These are phyloP conservation scores for Cromileptes altivelis DNA, from an alignment of 2,113 vertebrate genomes.

Conservation along the genomic window DNA sequence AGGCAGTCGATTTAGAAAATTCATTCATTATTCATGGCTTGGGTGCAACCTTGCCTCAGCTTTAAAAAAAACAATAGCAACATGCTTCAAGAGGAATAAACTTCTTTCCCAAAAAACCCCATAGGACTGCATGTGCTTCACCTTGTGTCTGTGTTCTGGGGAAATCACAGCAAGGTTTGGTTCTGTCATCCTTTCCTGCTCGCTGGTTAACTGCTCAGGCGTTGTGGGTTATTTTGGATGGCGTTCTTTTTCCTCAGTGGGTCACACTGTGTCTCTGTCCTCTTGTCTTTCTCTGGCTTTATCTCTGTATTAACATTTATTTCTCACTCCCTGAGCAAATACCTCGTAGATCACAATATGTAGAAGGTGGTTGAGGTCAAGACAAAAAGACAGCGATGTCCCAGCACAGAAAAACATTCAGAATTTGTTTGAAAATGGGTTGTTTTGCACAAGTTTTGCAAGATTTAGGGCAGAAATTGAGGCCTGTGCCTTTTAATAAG, in stretches of 20 bases:
- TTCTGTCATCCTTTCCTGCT: not conserved
- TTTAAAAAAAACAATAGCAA: slow-evolving; percentile 34
- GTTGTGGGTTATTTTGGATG: not conserved
- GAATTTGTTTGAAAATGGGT: not conserved
- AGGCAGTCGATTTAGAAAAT: slow-evolving; percentile 58
- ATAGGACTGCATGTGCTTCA: not conserved
- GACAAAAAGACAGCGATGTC: not conserved
- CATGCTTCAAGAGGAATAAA: slow-evolving; percentile 35
- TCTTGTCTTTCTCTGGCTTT: not conserved
- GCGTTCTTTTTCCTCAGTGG: not conserved
- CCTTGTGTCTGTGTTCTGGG: slow-evolving; percentile 4
- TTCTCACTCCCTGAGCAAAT: not conserved
- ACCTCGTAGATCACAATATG: not conserved
- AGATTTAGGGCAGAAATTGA: not conserved
- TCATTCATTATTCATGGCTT: slow-evolving; percentile 71
- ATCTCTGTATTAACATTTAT: not conserved
- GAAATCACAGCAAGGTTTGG: slow-evolving; percentile 8
- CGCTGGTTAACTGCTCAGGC: not conserved
- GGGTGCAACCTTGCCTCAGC: slow-evolving; percentile 51
- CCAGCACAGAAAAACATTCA: not conserved
- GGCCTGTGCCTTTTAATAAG: not conserved
- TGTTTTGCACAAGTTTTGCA: not conserved
- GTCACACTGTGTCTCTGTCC: not conserved
- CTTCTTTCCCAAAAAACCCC: slow-evolving; percentile 8
- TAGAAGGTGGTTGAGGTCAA: not conserved